A percentile compares a stretch with the other conserved stretches of the same genome.
Conservation (phyloP, 92 coral and sea anemone genomes). For the Epizoanthus ramosus region DNA sequence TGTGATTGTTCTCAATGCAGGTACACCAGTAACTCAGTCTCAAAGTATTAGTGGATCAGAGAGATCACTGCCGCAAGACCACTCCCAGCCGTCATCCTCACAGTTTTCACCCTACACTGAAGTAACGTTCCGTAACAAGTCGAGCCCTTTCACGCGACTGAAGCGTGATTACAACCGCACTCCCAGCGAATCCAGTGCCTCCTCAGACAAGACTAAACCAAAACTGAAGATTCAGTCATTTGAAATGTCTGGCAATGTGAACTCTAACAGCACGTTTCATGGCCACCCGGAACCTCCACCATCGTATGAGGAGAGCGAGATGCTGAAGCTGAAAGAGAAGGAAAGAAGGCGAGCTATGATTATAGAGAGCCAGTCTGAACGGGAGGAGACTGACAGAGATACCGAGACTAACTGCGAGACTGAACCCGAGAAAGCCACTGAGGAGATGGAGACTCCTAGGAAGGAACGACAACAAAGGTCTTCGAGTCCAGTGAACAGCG, state of each 20-base stretch:
- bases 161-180: conserved; percentile 67
- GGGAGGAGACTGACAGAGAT: conserved; percentile 18
- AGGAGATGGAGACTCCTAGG: conserved; percentile 34
- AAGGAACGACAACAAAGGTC: conserved; percentile 28
- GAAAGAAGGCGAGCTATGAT: conserved; percentile 58
- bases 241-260: conserved; percentile 69
- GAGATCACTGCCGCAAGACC: conserved; percentile 68
- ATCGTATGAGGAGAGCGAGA: conserved; percentile 78
- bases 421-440: conserved; percentile 30
- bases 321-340: conserved; percentile 76
- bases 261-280: conserved; percentile 64
- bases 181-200: conserved; percentile 68
- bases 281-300: conserved; percentile 90
- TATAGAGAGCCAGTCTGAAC: conserved; percentile 35
- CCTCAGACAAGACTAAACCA: conserved; percentile 75
- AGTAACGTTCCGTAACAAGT: conserved; percentile 62
- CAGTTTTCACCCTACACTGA: conserved; percentile 57
- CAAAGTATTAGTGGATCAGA: conserved; percentile 73
- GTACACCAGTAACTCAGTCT: conserved; percentile 31
- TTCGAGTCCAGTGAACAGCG: conserved; percentile 72
- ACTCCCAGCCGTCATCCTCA: conserved; percentile 63
- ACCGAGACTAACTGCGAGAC: conserved; percentile 45
- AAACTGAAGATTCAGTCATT: conserved; percentile 87
- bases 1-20: not conserved
- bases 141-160: conserved; percentile 55